These are phyloP conservation scores for Mimachlamys varia DNA, from an alignment of 2,888 invertebrate species.

Conservation along the genomic window DNA sequence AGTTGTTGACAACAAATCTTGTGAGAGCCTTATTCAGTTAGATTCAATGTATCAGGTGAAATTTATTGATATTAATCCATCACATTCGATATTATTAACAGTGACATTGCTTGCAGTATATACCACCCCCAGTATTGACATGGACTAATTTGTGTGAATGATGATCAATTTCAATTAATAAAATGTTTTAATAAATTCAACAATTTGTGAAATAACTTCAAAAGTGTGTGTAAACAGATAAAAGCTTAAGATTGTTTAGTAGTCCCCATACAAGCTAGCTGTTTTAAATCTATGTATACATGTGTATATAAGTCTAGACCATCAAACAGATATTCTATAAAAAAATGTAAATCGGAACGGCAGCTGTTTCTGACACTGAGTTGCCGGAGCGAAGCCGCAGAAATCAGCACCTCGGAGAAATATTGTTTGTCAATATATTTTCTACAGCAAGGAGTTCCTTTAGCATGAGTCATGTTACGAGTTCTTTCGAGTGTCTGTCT, in stretches of 20 bases:
- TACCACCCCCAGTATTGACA: no score
- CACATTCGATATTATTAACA: no score
- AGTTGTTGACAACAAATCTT: no score
- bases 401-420: background rate
- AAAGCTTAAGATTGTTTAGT: background rate
- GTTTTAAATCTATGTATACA: background rate
- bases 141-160: background rate
- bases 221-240: background rate
- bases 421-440: conserved; percentile 25
- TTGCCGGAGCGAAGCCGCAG: background rate
- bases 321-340: background rate
- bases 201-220: background rate
- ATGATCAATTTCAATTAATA: background rate
- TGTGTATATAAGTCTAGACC: background rate
- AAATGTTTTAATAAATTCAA: background rate
- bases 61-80: no score
- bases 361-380: conserved; percentile 10
- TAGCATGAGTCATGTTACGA: conserved; percentile 11
- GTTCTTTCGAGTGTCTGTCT: background rate
- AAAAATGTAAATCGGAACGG: background rate
- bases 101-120: no score
- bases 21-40: no score
- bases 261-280: background rate
- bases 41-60: no score
- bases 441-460: conserved; percentile 6